Evolutionary conservation across 2,113 vertebrate genomes (phyloP).

Genomic region (Lophotis ruficrista): DNA sequence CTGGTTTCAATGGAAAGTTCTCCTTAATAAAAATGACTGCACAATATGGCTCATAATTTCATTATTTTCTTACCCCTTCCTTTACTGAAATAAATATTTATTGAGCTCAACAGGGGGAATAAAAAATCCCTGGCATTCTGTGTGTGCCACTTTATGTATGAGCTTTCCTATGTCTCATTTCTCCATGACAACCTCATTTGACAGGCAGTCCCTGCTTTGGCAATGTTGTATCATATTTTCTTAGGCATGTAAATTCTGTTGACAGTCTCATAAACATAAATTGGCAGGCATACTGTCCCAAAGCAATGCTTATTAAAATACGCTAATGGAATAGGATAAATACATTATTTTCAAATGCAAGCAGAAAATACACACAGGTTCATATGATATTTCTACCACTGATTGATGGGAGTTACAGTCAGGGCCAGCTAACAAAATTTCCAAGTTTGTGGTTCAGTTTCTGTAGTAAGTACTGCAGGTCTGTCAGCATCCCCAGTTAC

Average conservation of each 20-base stretch:
- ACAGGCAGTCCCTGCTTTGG: conserved; percentile 77
- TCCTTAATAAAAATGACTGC: conserved; percentile 26
- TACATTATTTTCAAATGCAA: conserved; percentile 72
- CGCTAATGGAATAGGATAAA: conserved; percentile 80
- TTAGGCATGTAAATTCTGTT: conserved; percentile 83
- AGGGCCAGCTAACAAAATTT: conserved; percentile 15
- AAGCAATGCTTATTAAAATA: conserved; percentile 82
- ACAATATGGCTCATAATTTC: conserved; percentile 40
- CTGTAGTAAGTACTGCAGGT: background rate
- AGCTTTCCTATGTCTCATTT: conserved; percentile 74
- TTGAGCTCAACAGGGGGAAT: background rate
- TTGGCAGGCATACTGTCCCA: conserved; percentile 80
- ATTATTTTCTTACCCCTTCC: conserved; percentile 35
- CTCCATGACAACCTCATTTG: conserved; percentile 79
- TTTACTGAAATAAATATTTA: conserved; percentile 55
- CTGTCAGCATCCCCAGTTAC: background rate
- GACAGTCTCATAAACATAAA: conserved; percentile 85
- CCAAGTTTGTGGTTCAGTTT: background rate
- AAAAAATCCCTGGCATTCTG: conserved; percentile 42
- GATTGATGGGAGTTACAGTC: background rate
- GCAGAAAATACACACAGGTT: conserved; percentile 47
- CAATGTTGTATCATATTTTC: conserved; percentile 82
- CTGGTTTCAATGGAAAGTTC: background rate
- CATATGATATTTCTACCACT: conserved; percentile 14
- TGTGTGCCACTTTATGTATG: conserved; percentile 19